phyloP scores from a whole-genome alignment of 2,797 vertebrate species.

The Darevskia nairensis region DNA sequence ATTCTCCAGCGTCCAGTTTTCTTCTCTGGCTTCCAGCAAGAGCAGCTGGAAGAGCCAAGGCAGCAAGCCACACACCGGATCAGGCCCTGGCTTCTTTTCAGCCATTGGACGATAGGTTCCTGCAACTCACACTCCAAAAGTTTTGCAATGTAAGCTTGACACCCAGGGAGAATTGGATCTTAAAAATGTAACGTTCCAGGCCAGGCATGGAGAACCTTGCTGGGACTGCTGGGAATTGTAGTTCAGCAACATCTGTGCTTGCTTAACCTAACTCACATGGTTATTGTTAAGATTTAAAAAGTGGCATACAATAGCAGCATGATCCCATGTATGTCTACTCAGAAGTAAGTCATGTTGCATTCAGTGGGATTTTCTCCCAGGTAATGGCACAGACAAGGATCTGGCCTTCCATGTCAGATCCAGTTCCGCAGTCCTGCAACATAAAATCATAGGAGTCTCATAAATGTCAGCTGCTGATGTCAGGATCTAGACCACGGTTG shows the following conservation, averaged over 20 bases:
- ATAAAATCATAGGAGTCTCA: too few relatives aligned
- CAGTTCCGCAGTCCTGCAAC: not conserved
- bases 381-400: too few relatives aligned
- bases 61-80: not conserved
- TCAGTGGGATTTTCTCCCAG: too few relatives aligned
- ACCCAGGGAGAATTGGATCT: too few relatives aligned
- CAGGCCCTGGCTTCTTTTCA: not conserved
- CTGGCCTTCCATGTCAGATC: too few relatives aligned
- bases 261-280: too few relatives aligned
- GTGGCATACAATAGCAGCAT: too few relatives aligned
- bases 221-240: not conserved
- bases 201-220: too few relatives aligned
- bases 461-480: not conserved
- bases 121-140: not conserved
- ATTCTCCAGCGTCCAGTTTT: constrained; percentile 4
- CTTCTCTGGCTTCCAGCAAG: constrained; percentile 21
- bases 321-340: too few relatives aligned
- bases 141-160: constrained; percentile 2
- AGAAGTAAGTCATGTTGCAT: too few relatives aligned
- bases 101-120: not conserved
- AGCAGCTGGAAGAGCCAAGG: constrained; percentile 16
- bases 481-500: not conserved
- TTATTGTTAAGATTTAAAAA: too few relatives aligned
- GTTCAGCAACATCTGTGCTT: too few relatives aligned
- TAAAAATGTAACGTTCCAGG: not conserved